Conservation (phyloP, 2,113 vertebrate genomes). For the Nansenia antarctica region DNA sequence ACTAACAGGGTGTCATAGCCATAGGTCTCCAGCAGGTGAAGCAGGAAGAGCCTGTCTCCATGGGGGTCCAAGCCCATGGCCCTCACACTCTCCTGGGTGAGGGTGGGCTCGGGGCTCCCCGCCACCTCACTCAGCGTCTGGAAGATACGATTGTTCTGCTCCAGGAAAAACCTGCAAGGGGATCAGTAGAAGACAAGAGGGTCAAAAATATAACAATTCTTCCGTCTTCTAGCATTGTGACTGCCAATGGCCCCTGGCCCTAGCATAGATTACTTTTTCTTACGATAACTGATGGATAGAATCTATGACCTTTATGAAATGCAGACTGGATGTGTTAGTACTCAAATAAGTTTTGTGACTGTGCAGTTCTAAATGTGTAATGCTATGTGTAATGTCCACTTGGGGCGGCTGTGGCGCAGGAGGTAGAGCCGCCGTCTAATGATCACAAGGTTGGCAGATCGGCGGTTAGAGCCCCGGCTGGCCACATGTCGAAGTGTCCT, state of each 20-base stretch:
- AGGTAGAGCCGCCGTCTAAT: too few species aligned
- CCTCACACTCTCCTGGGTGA: constrained; percentile 89
- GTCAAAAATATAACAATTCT: not conserved
- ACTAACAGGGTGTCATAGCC: constrained; percentile 92
- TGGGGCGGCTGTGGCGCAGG: too few species aligned
- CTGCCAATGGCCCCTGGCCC: too few species aligned
- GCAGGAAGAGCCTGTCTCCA: constrained; percentile 88
- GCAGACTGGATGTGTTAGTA: too few species aligned
- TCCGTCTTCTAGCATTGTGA: not conserved
- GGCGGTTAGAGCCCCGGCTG: too few species aligned
- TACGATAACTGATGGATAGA: too few species aligned
- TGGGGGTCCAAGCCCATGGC: constrained; percentile 96
- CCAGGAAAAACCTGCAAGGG: constrained; percentile 90
- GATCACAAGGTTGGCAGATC: too few species aligned
- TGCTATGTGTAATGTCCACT: constrained; percentile 7
- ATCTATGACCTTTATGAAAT: too few species aligned
- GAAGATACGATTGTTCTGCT: constrained; percentile 96
- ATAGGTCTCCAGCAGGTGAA: constrained; percentile 93
- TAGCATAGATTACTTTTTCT: too few species aligned
- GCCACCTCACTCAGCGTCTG: constrained; percentile 91
- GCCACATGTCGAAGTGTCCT: too few species aligned
- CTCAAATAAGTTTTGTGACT: too few species aligned
- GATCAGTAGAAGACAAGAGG: constrained; percentile 11
- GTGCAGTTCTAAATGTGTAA: not conserved
- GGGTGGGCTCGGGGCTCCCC: constrained; percentile 86